Evolutionary conservation across 2,797 vertebrate species (phyloP).

Genomic region (Enteromius viviparus): DNA sequence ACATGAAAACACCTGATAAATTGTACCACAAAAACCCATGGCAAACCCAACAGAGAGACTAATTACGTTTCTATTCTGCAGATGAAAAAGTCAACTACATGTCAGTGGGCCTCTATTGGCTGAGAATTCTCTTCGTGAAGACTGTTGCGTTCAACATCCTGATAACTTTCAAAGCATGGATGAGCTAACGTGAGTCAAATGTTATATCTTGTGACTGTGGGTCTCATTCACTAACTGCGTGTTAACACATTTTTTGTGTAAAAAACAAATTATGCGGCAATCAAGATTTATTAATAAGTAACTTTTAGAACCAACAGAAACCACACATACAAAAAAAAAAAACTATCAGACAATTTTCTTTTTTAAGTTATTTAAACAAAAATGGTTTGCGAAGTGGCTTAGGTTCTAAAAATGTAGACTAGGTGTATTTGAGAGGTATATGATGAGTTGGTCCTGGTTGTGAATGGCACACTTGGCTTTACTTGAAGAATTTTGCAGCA

Average conservation of each 20-base stretch:
- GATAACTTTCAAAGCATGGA: slow-evolving; percentile 75
- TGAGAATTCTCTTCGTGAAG: slow-evolving; percentile 77
- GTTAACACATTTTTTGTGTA: background rate
- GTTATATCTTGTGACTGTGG: background rate
- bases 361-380: background rate
- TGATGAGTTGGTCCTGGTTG: background rate
- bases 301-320: background rate
- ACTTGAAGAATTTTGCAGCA: slow-evolving; percentile 15
- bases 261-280: background rate
- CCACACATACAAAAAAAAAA: background rate
- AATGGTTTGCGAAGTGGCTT: background rate
- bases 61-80: slow-evolving; percentile 49
- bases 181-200: slow-evolving; percentile 68
- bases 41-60: background rate
- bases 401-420: too few relatives aligned
- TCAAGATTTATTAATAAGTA: background rate
- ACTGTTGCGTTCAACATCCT: slow-evolving; percentile 76
- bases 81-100: slow-evolving; percentile 66
- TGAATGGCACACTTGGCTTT: slow-evolving; percentile 12
- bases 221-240: slow-evolving; percentile 25
- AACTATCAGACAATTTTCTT: background rate
- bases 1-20: too few relatives aligned
- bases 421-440: background rate
- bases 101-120: slow-evolving; percentile 63
- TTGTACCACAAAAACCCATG: background rate